Evolutionary conservation across 1,140 invertebrate genomes (phyloP), one percentile per base, ranked within the genome.

Genomic region (Doryteuthis pealeii): DNA sequence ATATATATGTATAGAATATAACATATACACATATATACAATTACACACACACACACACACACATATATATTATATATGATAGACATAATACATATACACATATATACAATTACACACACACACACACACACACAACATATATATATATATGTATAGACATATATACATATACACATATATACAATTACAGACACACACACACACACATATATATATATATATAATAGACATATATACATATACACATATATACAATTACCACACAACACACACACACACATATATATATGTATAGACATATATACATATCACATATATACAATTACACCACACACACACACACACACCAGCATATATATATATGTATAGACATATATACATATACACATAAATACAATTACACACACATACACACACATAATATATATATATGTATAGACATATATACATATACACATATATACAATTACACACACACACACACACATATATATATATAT

Each of bases 161-260:
- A 58, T 28, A 58, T 58, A 58, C 15, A 28, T 28, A 58, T 6
- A 58, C 15, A 58, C 15, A 58, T 58, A 58, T 28, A 58, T 58
- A 58, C 15, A 58, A 3, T 5, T 58, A 58, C 15, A 28, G 2
- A 58, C 15, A 58, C 15, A 58, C 3, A 58, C 15, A 58, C 15
- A 58, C 15, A 58, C 15, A 58, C 4, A 58, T 58, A 58, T 28
- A 28, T 28, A 58, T 58, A 58, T 58, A 58, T 58, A 58, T 58
- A 58, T n/a, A n/a, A n/a, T n/a, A n/a, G n/a, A n/a, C n/a, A n/a
- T 4, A 58, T 32, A 68, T 68, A 68, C 22, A 32, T 68, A 32
- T 31, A 22, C 22, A 31, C 2, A 68, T 68, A n/a, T n/a, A n/a
- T n/a, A n/a, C n/a, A n/a, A n/a, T n/a, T n/a, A n/a, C n/a, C n/a